A percentile compares a stretch with the other conserved stretches of the same genome.
These are phyloP conservation scores for Microctonus brassicae DNA, from an alignment of 2,888 invertebrate species.

Conservation along the genomic window DNA sequence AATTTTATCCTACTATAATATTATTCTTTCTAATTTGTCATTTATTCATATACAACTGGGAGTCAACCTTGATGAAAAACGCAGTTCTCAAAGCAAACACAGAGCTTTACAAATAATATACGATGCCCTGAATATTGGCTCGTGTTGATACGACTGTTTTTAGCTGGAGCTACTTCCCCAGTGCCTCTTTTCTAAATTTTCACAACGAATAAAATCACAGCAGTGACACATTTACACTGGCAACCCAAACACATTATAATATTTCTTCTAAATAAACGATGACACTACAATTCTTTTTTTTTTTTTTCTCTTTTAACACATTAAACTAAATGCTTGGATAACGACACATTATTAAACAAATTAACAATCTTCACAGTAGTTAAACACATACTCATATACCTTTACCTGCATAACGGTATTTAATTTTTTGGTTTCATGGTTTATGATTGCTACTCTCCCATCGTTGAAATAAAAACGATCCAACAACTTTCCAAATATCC, in stretches of 20 bases:
- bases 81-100: not conserved
- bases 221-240: not conserved
- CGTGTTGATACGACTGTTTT: conserved; percentile 32
- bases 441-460: not conserved
- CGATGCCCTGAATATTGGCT: conserved; percentile 38
- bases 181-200: not conserved
- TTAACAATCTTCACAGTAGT: no score
- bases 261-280: not conserved
- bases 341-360: no score
- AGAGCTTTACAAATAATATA: conserved; percentile 5
- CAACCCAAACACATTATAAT: not conserved
- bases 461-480: no score
- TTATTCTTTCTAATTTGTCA: not conserved
- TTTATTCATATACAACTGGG: not conserved
- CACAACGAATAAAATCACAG: not conserved
- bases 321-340: not conserved
- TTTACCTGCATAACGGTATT: not conserved
- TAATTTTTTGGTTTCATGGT: not conserved
- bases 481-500: not conserved
- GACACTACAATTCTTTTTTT: not conserved
- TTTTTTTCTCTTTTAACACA: not conserved
- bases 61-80: not conserved
- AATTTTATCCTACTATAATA: no score
- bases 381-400: not conserved
- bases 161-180: conserved; percentile 24